Conservation (phyloP, 2,797 vertebrate genomes). For the Acropternis orthonyx region DNA sequence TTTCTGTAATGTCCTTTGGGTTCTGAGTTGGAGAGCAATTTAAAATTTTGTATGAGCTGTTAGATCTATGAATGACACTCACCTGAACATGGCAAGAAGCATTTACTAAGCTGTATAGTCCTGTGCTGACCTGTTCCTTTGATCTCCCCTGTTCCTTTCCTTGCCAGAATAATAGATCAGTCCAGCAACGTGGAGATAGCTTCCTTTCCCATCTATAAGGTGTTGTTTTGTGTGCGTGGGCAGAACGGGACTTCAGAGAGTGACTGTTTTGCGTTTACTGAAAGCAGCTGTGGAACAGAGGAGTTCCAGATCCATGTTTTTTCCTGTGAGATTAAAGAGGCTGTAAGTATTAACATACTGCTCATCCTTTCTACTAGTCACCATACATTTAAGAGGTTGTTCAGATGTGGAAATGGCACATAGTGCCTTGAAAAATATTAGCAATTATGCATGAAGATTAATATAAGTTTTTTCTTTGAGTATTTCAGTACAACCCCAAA, state of each 20-base stretch:
- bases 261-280: slow-evolving; percentile 95
- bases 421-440: not conserved
- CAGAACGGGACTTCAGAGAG: slow-evolving; percentile 86
- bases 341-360: slow-evolving; percentile 85
- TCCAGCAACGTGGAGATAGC: slow-evolving; percentile 86
- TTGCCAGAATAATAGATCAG: slow-evolving; percentile 88
- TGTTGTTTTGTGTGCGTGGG: slow-evolving; percentile 93
- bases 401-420: not conserved
- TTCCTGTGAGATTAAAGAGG: slow-evolving; percentile 96
- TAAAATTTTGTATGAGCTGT: not conserved
- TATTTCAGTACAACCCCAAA: not conserved
- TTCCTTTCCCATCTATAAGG: slow-evolving; percentile 95
- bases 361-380: not conserved
- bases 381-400: not conserved
- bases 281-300: slow-evolving; percentile 91
- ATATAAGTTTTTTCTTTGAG: not conserved
- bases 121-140: not conserved
- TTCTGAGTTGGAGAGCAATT: not conserved
- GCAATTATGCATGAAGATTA: not conserved
- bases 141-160: not conserved
- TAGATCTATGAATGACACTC: not conserved
- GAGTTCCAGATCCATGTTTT: slow-evolving; percentile 98
- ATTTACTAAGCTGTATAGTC: not conserved
- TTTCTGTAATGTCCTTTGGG: not conserved
- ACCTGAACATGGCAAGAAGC: not conserved